Evolutionary conservation across 2,797 vertebrate genomes (phyloP).

Genomic region (Notamacropus eugenii): DNA sequence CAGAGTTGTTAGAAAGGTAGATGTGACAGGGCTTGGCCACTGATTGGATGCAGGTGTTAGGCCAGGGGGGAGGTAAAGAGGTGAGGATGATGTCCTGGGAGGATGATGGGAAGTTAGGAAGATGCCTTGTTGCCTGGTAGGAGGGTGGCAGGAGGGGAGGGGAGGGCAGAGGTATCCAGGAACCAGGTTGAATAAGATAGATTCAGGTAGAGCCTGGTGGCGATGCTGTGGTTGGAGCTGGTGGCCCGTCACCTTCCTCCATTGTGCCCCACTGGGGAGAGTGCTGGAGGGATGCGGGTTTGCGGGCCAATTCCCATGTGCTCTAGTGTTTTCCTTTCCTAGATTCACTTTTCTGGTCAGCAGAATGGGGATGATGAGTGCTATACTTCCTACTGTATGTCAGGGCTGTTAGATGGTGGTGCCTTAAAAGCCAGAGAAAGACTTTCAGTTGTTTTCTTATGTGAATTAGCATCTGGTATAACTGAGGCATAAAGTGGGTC

Average conservation of each 20-base stretch:
- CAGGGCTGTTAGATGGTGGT: accelerated
- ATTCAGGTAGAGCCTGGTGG: background rate
- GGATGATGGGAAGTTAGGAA: too few relatives aligned
- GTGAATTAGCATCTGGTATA: background rate
- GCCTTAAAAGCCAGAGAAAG: background rate
- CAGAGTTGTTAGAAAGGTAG: too few relatives aligned
- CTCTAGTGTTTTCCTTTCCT: background rate
- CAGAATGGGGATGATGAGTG: background rate
- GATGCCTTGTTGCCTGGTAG: too few relatives aligned
- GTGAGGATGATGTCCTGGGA: too few relatives aligned
- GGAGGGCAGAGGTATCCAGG: too few relatives aligned
- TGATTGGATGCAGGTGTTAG: too few relatives aligned
- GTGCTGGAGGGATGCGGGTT: background rate
- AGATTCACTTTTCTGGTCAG: background rate
- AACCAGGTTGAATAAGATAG: too few relatives aligned
- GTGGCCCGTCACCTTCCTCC: too few relatives aligned
- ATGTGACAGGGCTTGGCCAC: too few relatives aligned
- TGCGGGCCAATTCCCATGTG: background rate
- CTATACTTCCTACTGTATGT: background rate
- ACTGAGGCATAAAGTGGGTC: too few relatives aligned
- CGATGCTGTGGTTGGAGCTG: background rate
- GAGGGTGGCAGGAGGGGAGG: too few relatives aligned
- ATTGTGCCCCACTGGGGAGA: background rate
- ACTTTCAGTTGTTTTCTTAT: background rate
- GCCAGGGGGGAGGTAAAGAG: too few relatives aligned